phyloP scores from a whole-genome alignment of 2,888 invertebrate species.

The Stenurella melanura region DNA sequence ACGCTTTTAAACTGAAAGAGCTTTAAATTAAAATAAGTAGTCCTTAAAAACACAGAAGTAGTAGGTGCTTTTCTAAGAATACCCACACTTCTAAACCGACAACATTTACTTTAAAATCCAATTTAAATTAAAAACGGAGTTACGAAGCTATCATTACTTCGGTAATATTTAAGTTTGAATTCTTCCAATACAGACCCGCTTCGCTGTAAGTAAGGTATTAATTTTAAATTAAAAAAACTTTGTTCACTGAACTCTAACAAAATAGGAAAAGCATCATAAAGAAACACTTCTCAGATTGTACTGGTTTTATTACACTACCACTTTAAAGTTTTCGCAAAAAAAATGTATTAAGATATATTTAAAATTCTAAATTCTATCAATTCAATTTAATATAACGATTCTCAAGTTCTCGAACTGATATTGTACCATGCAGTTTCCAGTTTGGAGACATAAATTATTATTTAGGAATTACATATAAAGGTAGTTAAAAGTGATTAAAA shows the following conservation, averaged over 20 bases:
- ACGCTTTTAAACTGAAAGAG: neutral
- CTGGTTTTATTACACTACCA: neutral
- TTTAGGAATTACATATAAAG: no score
- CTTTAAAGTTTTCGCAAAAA: neutral
- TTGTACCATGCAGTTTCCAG: no score
- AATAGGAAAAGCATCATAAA: neutral
- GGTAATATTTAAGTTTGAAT: constrained; percentile 22
- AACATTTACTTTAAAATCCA: neutral
- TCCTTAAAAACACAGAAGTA: constrained; percentile 4
- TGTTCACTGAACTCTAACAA: neutral
- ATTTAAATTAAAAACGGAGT: constrained; percentile 24
- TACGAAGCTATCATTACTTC: constrained; percentile 21
- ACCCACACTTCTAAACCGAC: neutral
- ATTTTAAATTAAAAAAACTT: constrained; percentile 32
- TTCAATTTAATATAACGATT: no score
- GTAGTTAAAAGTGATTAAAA: no score
- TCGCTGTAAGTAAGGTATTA: constrained; percentile 12
- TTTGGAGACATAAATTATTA: no score
- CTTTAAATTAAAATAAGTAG: neutral
- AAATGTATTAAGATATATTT: no score
- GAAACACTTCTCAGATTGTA: neutral
- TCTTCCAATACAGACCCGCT: constrained; percentile 1
- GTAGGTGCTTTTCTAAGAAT: neutral
- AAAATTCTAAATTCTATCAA: no score
- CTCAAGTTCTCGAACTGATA: no score